Evolutionary conservation across 2,113 vertebrate species (phyloP), one percentile per base, ranked within the genome.

Genomic region (Centropristis striata): DNA sequence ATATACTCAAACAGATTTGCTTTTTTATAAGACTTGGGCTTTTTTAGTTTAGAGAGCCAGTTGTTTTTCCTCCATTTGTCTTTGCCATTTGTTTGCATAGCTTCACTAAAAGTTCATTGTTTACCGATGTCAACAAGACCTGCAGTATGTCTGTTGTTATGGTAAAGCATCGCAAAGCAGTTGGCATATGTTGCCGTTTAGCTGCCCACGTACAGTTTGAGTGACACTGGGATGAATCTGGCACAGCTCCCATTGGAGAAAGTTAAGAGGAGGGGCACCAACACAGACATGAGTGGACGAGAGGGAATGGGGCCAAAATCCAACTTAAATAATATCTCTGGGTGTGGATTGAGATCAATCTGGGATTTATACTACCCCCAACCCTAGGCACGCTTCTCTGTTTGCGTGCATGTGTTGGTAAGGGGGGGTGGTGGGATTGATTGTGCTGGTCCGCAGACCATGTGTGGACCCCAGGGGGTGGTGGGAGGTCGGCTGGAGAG

Each of bases 301-400:
- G 49, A 75, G 92, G 50, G 85, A 91, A 92, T 80, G 71, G 81
- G 89, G 87, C 65, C 86, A 87, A 92, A 93, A 93, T 92, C 88
- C 91, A 87, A 91, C 75, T 86, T 91, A 86, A 92, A 94, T 91
- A 77, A 92, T 87, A 88, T 93, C 78, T 86, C 82, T 84, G 89
- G 90, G 84, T 92, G 89, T 82, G 87, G 93, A 95, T 95, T 95
- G 88, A 92, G 94, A 95, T 93, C 92, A 93, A 90, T 91, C 90
- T 89, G 83, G 92, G 94, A 94, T 95, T 95, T 92, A 81, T 86
- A 54, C 81, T 80, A 81, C 88, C 85, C 91, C 91, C 88, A 78
- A 71, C 81, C 60, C 68, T 1, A 78, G 80, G 77, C 92, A 93
- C 79, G 60, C 87, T 88, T 89, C 69, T 71, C 21, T 71, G 55